phyloP scores from a whole-genome alignment of 92 coral and sea anemone species.

The Muricea muricata region DNA sequence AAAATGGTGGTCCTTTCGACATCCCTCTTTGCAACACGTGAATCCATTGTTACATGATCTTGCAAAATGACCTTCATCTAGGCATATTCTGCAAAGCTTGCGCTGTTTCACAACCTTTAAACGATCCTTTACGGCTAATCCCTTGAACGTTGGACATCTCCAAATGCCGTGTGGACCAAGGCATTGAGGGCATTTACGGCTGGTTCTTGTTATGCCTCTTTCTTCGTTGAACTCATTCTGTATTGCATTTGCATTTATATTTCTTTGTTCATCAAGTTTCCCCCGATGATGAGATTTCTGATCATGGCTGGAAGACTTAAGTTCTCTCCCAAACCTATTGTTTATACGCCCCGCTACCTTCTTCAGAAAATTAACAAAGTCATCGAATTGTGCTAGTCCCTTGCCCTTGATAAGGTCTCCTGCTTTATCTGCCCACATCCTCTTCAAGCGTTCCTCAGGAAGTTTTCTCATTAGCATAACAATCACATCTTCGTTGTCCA shows the following conservation, averaged over 20 bases:
- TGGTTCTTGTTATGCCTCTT: neutral
- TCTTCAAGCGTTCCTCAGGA: conserved; percentile 71
- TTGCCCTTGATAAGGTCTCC: conserved; percentile 70
- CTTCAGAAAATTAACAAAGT: conserved; percentile 60
- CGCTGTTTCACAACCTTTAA: conserved; percentile 18
- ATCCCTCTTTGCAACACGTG: conserved; percentile 5
- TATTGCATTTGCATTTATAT: neutral
- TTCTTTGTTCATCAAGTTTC: neutral
- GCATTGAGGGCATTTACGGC: conserved; percentile 28
- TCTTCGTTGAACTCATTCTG: conserved; percentile 24
- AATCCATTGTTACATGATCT: conserved; percentile 10
- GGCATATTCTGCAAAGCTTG: conserved; percentile 22
- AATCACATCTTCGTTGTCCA: conserved; percentile 76
- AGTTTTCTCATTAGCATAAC: conserved; percentile 73
- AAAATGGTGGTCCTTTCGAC: conserved; percentile 8
- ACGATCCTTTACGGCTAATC: neutral
- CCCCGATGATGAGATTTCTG: neutral
- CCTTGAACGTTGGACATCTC: conserved; percentile 39
- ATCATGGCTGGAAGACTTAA: neutral
- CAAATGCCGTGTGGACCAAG: conserved; percentile 22
- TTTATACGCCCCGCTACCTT: conserved; percentile 42
- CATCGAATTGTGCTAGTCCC: conserved; percentile 54
- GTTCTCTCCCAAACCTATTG: conserved; percentile 29
- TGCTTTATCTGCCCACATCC: conserved; percentile 75
- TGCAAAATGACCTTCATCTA: conserved; percentile 26